Evolutionary conservation across 1,140 invertebrate genomes (phyloP).

Genomic region (Cydia fagiglandana): DNA sequence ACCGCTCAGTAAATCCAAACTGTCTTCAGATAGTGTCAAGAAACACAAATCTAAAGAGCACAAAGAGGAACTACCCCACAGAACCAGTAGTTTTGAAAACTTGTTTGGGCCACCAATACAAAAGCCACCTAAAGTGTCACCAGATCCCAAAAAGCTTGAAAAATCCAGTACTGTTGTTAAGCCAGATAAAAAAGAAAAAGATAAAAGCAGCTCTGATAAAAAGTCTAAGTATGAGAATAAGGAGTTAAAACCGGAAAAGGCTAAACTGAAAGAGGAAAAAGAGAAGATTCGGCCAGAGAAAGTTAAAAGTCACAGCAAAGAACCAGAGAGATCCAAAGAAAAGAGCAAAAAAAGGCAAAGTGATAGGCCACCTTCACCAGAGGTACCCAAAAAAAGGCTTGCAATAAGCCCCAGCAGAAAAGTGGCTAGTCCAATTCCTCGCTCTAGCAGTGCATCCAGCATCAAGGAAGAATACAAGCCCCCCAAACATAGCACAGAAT

Average conservation of each 20-base stretch:
- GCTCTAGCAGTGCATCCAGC: conserved; percentile 71
- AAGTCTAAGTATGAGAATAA: conserved; percentile 81
- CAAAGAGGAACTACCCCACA: conserved; percentile 81
- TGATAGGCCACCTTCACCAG: conserved; percentile 75
- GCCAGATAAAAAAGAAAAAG: conserved; percentile 83
- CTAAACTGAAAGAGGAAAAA: conserved; percentile 80
- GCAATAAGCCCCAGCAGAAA: conserved; percentile 77
- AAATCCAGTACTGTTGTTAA: conserved; percentile 76
- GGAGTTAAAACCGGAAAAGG: conserved; percentile 78
- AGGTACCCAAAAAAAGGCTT: conserved; percentile 80
- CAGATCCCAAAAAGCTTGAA: conserved; percentile 83
- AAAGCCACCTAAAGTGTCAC: conserved; percentile 83
- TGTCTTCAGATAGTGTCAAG: conserved; percentile 81
- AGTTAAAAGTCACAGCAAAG: conserved; percentile 81
- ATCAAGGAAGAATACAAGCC: conserved; percentile 76
- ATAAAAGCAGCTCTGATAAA: conserved; percentile 78
- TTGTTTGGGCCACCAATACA: conserved; percentile 90
- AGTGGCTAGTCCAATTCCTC: conserved; percentile 66
- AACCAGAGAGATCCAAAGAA: conserved; percentile 81
- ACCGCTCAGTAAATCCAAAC: conserved; percentile 84
- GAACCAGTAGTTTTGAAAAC: conserved; percentile 85
- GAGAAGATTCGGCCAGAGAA: conserved; percentile 83
- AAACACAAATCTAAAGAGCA: conserved; percentile 85
- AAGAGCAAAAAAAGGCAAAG: conserved; percentile 76
- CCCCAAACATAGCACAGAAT: conserved; percentile 66